Evolutionary conservation across 2,888 invertebrate species (phyloP).

Genomic region (Cenopis cana): DNA sequence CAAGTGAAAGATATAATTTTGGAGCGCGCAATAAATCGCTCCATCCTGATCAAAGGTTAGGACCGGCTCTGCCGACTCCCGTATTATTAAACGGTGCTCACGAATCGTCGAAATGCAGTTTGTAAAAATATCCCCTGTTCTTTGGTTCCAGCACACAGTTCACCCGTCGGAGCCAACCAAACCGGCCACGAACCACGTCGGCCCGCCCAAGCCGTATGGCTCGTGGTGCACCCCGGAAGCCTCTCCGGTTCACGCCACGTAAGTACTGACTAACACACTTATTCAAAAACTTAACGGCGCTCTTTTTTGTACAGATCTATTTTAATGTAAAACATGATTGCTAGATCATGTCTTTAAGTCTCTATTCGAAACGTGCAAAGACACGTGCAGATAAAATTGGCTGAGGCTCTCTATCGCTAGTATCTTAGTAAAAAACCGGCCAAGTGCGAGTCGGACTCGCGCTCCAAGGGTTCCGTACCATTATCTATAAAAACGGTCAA

Average conservation of each 20-base stretch:
- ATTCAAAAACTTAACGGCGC: neutral
- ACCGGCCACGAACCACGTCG: conserved; percentile 47
- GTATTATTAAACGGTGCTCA: too few relatives aligned
- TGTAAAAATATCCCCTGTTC: neutral
- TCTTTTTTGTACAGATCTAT: neutral
- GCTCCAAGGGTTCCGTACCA: too few relatives aligned
- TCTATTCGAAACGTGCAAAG: neutral
- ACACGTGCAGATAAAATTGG: neutral
- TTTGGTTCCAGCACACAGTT: conserved; percentile 68
- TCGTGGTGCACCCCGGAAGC: conserved; percentile 76
- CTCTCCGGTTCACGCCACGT: conserved; percentile 64
- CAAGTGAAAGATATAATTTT: too few relatives aligned
- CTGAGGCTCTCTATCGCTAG: neutral
- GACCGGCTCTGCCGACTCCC: too few relatives aligned
- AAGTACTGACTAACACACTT: conserved; percentile 47
- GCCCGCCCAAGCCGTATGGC: conserved; percentile 58
- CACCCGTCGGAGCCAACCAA: conserved; percentile 61
- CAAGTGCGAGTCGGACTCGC: too few relatives aligned
- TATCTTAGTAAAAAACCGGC: too few relatives aligned
- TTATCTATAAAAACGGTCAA: too few relatives aligned
- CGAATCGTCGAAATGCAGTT: too few relatives aligned
- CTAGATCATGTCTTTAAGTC: too few relatives aligned
- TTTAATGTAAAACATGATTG: neutral
- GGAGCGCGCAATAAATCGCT: too few relatives aligned
- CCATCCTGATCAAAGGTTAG: too few relatives aligned